A percentile compares a stretch with the other conserved stretches of the same genome.
Evolutionary conservation across 2,888 invertebrate species (phyloP).

Genomic region (Cheilosia urbana): DNA sequence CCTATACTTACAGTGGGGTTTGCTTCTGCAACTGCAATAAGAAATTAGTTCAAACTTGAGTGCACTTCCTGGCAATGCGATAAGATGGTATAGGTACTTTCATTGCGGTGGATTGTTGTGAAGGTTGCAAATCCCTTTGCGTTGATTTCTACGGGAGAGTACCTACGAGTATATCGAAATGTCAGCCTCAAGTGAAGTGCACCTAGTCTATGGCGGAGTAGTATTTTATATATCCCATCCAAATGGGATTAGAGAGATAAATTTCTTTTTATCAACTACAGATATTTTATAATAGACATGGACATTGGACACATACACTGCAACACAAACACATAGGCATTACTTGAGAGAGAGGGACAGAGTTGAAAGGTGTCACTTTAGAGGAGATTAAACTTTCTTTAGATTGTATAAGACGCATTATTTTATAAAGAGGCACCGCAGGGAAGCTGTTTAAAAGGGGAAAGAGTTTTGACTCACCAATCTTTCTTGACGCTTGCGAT

Average conservation of each 20-base stretch:
- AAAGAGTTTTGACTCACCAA: background rate
- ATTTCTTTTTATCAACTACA: conserved; percentile 62
- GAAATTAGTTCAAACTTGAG: conserved; percentile 72
- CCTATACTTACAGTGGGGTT: conserved; percentile 22
- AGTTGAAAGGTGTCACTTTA: conserved; percentile 39
- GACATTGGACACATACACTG: background rate
- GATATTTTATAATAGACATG: conserved; percentile 48
- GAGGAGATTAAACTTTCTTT: conserved; percentile 17
- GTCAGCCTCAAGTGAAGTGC: conserved; percentile 19
- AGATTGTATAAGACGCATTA: conserved; percentile 5
- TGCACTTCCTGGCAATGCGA: conserved; percentile 40
- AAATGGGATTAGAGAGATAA: conserved; percentile 36
- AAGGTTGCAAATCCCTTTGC: background rate
- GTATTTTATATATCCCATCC: too few relatives aligned
- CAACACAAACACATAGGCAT: background rate
- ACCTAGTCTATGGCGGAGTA: background rate
- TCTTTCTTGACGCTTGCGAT: too few relatives aligned
- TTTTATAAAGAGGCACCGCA: background rate
- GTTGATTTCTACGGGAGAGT: conserved; percentile 1
- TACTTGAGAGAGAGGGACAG: background rate
- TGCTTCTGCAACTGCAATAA: conserved; percentile 63
- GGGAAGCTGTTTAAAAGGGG: background rate
- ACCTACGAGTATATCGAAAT: conserved; percentile 22
- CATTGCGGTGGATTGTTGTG: conserved; percentile 26
- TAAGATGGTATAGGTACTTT: conserved; percentile 19